phyloP scores from a whole-genome alignment of 2,113 vertebrate genomes.

The Micromys minutus region DNA sequence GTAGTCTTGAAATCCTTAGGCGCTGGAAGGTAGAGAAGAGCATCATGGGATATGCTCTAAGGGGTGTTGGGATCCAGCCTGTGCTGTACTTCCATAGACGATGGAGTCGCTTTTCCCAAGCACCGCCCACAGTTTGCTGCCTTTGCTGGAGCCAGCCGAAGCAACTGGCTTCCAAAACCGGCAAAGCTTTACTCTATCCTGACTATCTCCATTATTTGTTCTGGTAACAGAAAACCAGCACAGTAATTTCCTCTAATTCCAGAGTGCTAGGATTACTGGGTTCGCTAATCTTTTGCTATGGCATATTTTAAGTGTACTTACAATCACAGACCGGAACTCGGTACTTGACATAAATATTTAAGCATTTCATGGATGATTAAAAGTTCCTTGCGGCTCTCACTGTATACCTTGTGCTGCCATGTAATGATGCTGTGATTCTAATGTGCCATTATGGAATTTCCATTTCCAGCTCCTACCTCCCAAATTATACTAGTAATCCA shows the following conservation, averaged over 20 bases:
- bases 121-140: too few species aligned
- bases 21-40: too few species aligned
- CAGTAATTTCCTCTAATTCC: neutral
- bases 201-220: neutral
- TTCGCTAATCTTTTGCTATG: neutral
- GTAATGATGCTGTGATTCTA: neutral
- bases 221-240: neutral
- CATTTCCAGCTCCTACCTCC: neutral
- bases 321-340: neutral
- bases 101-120: neutral
- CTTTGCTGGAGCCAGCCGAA: too few species aligned
- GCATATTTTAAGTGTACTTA: neutral
- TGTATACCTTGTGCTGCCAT: neutral
- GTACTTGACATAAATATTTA: neutral
- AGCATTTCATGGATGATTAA: neutral
- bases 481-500: neutral
- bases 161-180: neutral
- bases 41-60: neutral
- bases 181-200: neutral
- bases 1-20: neutral
- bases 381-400: neutral
- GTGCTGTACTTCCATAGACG: neutral
- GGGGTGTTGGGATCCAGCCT: neutral
- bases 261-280: too few species aligned
- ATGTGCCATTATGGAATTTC: neutral